Evolutionary conservation across 1,140 invertebrate species (phyloP).

Genomic region (Micrasema longulum): DNA sequence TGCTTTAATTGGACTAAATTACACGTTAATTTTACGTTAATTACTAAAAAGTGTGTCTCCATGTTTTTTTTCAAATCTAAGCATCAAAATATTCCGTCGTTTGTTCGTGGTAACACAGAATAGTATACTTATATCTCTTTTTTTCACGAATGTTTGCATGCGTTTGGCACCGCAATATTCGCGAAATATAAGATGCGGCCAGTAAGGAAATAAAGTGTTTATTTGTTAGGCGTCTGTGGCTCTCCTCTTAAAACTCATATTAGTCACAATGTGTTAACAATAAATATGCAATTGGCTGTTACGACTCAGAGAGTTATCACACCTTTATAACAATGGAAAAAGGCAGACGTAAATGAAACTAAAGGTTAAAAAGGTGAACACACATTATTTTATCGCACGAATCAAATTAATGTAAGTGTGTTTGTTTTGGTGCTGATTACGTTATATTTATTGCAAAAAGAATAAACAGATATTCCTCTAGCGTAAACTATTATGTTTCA

Average conservation of each 20-base stretch:
- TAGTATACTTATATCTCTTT: background rate
- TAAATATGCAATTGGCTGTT: slow-evolving; percentile 11
- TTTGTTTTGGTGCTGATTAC: slow-evolving; percentile 12
- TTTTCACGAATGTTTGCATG: no score
- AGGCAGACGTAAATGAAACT: slow-evolving; percentile 8
- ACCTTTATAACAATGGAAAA: slow-evolving; percentile 10
- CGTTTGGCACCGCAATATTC: no score
- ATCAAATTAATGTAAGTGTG: slow-evolving; percentile 8
- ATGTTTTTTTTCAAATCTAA: no score
- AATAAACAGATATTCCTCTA: no score
- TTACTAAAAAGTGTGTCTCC: no score
- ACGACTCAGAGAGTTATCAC: background rate
- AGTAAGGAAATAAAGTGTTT: background rate
- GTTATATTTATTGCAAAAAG: background rate
- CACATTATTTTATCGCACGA: slow-evolving; percentile 12
- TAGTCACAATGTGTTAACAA: background rate
- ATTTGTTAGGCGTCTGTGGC: background rate
- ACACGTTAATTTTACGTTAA: no score
- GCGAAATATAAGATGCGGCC: background rate
- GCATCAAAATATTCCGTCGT: no score
- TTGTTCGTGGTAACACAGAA: no score
- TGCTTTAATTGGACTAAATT: no score
- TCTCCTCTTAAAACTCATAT: background rate
- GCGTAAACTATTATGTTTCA: no score
- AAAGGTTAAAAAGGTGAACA: slow-evolving; percentile 9